Evolutionary conservation across 2,888 invertebrate genomes (phyloP), one percentile per base, ranked within the genome.

Genomic region (Allygus modestus): DNA sequence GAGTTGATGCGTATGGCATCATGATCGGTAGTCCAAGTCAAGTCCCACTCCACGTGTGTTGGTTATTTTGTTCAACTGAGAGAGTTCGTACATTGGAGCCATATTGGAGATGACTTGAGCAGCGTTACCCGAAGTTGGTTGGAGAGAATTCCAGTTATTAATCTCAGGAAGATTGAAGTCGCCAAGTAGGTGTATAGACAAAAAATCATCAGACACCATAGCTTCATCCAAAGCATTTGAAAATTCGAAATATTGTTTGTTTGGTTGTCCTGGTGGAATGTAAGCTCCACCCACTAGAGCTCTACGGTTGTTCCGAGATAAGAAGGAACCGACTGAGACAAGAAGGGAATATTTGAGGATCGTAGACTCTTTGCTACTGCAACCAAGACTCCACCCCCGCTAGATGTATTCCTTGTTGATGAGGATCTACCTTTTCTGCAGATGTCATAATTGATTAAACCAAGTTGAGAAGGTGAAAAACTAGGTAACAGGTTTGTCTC

Each of bases 91-190:
- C 15, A 23, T 23, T 4, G 31, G 15, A 65, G 37, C 31, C 15
- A 26, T 65, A 15, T 26, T 65, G n/a, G n/a, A n/a, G n/a, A n/a
- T 28, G 23, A 65, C 26, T 65, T 23, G 26, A 65, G 65, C 15
- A 26, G 65, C 5, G 5, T 7, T 23, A 5, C 7, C 15, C 7
- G 5, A 5, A 26, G 65, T 26, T 28, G 20, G 15, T 7, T 7
- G 65, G 28, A 23, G 28, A 15, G 26, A 65, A 2, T 23, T 23
- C 65, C 65, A 65, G 28, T 65, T 15, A 26, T 26, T 28, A 15
- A 65, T 26, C 7, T n/a, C n/a, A n/a, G 65, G 65, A 15, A 65
- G 65, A 28, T 65, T 65, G 28, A 28, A 65, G 31, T 65, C 65
- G 5, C 20, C 20, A 26, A 23, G 31, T 26, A 65, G 7, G 65